Conservation (phyloP, 2,113 vertebrate species). For the Morone saxatilis region DNA sequence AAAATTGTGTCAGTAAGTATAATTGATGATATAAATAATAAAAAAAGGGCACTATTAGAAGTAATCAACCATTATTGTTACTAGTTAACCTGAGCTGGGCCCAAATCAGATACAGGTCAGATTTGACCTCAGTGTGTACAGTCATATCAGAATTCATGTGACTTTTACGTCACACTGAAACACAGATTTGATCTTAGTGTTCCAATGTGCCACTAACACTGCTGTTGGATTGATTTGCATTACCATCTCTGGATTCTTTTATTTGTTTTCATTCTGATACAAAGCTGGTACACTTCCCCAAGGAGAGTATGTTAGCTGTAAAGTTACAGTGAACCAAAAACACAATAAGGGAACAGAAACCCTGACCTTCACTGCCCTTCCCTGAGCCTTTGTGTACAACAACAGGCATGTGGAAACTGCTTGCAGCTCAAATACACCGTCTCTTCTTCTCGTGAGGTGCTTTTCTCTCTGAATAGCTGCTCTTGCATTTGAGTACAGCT, state of each 20-base stretch:
- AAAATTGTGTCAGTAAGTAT: neutral
- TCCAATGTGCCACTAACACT: neutral
- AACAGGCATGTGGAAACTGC: slow-evolving; percentile 5
- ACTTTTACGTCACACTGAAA: neutral
- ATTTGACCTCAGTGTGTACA: too few species aligned
- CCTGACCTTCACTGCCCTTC: neutral
- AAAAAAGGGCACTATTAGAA: too few species aligned
- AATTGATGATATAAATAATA: too few species aligned
- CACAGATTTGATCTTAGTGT: neutral
- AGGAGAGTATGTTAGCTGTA: neutral
- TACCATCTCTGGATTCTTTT: neutral
- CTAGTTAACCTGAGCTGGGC: too few species aligned
- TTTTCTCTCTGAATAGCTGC: neutral
- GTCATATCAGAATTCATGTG: too few species aligned
- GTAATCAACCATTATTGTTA: too few species aligned
- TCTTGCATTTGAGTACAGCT: neutral
- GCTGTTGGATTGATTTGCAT: neutral
- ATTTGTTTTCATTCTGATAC: slow-evolving; percentile 18
- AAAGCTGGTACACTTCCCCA: slow-evolving; percentile 30
- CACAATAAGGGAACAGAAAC: slow-evolving; percentile 34
- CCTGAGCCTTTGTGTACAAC: neutral
- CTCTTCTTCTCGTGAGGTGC: neutral
- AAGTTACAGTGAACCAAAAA: neutral
- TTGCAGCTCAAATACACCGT: neutral
- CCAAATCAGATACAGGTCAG: too few species aligned